phyloP scores from a whole-genome alignment of 2,888 invertebrate genomes.

The Quadroppia sp. region DNA sequence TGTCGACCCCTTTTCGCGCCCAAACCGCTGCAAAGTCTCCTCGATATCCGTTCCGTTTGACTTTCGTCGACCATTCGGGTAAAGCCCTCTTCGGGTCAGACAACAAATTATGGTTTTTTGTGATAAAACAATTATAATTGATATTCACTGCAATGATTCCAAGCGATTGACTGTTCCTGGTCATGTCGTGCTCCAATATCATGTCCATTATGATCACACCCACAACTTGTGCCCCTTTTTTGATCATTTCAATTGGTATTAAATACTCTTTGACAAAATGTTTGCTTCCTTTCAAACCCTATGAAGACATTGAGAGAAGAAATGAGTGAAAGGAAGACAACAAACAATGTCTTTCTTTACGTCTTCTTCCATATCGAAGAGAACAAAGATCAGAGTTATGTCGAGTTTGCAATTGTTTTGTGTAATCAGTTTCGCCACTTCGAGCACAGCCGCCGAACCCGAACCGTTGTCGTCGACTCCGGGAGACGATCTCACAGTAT shows the following conservation, averaged over 20 bases:
- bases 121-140: no score
- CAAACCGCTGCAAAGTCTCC: conserved; percentile 42
- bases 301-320: no score
- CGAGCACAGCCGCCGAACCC: conserved; percentile 51
- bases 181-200: conserved; percentile 47
- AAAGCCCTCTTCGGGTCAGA: conserved; percentile 12
- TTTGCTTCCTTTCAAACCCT: conserved; percentile 50
- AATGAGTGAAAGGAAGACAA: no score
- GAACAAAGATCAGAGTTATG: conserved; percentile 52
- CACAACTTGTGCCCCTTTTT: conserved; percentile 6
- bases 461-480: conserved; percentile 52
- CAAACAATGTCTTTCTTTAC: no score
- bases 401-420: conserved; percentile 48
- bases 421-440: conserved; percentile 50
- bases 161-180: background rate
- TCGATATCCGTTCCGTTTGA: conserved; percentile 34
- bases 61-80: conserved; percentile 35
- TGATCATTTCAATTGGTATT: conserved; percentile 46
- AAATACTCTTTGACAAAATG: conserved; percentile 51
- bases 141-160: conserved; percentile 20
- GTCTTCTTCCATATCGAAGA: conserved; percentile 53
- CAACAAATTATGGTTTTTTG: conserved; percentile 34
- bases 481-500: conserved; percentile 49
- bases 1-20: conserved; percentile 36
- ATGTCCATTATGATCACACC: conserved; percentile 51